A percentile compares a stretch with the other conserved stretches of the same genome.
These are phyloP conservation scores for Alligator mississippiensis DNA, from an alignment of 2,113 vertebrate species.

Conservation along the genomic window DNA sequence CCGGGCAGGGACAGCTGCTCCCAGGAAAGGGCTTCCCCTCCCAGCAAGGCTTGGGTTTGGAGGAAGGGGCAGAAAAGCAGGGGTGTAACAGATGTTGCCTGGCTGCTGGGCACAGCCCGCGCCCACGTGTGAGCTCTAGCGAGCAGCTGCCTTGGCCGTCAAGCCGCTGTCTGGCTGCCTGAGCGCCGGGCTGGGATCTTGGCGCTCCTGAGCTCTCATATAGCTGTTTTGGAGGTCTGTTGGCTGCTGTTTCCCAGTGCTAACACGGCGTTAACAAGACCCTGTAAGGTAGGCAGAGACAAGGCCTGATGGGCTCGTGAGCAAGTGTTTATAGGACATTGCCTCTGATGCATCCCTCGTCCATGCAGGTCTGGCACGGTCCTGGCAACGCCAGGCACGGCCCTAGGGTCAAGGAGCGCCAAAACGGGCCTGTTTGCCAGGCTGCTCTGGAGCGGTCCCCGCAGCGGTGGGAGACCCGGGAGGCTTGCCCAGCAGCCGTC, in stretches of 20 bases:
- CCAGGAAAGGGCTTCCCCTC: no score
- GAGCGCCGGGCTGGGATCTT: not conserved
- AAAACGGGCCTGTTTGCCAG: not conserved
- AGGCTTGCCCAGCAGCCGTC: not conserved
- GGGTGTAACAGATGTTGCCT: no score
- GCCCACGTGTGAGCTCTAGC: not conserved
- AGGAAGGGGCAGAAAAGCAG: no score
- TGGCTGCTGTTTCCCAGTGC: not conserved
- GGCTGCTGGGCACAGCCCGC: no score
- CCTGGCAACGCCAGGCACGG: rapidly evolving
- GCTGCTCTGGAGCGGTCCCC: no score
- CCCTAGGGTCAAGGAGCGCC: rapidly evolving
- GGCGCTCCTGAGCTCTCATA: not conserved
- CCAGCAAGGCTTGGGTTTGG: no score
- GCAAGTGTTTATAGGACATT: not conserved
- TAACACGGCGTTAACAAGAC: no score
- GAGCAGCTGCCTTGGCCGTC: not conserved
- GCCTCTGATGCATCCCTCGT: no score
- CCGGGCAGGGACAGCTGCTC: no score
- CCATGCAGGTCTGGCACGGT: no score
- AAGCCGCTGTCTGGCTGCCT: not conserved
- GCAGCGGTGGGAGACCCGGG: no score
- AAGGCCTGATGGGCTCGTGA: not conserved
- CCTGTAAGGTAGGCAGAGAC: no score
- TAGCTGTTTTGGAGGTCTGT: not conserved